These are phyloP conservation scores for Bufotes viridis DNA, from an alignment of 2,797 vertebrate species.

Conservation along the genomic window DNA sequence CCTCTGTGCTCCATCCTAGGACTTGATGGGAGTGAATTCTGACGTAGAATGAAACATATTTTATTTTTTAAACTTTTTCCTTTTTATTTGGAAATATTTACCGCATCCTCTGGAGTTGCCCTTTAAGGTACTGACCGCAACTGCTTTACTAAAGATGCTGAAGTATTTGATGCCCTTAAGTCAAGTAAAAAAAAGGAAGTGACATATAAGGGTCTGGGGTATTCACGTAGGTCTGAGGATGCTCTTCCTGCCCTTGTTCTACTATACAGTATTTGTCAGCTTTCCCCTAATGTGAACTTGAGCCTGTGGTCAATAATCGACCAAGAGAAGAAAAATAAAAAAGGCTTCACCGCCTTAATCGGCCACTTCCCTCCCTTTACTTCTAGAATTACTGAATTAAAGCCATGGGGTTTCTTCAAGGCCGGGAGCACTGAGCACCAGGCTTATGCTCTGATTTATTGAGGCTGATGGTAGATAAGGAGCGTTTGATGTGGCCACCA, in stretches of 20 bases:
- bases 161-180: background rate
- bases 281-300: background rate
- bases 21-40: background rate
- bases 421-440: background rate
- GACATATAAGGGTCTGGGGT: background rate
- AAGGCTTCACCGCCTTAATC: background rate
- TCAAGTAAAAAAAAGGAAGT: background rate
- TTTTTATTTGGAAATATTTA: background rate
- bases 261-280: constrained; percentile 11
- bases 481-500: background rate
- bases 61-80: background rate
- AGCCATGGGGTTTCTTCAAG: background rate
- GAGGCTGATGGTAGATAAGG: constrained; percentile 14
- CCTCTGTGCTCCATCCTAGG: background rate
- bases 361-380: constrained; percentile 5
- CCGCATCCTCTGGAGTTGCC: background rate
- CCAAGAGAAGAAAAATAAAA: background rate
- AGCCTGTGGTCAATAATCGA: constrained; percentile 5
- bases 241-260: no score
- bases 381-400: constrained; percentile 17
- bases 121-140: background rate
- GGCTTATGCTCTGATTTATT: background rate
- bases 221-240: background rate
- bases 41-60: background rate
- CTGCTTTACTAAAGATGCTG: background rate